Evolutionary conservation across 92 coral and sea anemone species (phyloP), one percentile per base, ranked within the genome.

Genomic region (Hydrozoanthus gracilis): DNA sequence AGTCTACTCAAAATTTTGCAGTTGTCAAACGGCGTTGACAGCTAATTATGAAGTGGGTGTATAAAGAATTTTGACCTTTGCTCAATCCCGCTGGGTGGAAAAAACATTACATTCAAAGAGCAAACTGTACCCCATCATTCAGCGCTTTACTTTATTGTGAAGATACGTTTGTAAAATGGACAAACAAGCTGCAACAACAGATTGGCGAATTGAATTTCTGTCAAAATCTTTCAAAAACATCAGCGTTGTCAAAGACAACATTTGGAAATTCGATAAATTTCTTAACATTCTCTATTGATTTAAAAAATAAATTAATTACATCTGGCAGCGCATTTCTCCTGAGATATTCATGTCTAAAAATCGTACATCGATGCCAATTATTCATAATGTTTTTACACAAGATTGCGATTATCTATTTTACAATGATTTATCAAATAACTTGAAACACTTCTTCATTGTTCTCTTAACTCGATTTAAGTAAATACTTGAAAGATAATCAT

Each of bases 171-270:
- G 85, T 15, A 50, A 18, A 80, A 80, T 80, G 61, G 17, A 35
- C 73, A 80, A 49, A 67, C 82, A 80, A 80, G 85, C 85, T 80
- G 85, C 69, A 80, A 80, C 11, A 80, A 80, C 85, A 80, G 72
- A 80, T 80, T 80, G 85, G 56, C 73, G 85, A 80, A 46, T 80
- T 2, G 85, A 66, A 62, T 80, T 80, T 18, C 15, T 39, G 82
- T 76, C 82, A 76, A 15, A 76, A 35, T 48, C 48, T 66, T 66
- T 44, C 44, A 62, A 80, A 47, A 80, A 64, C 48, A 49, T 65
- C 47, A 80, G 51, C 55, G 48, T 80, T 80, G 85, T 80, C 75
- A 80, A 80, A 49, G 11, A 80, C 20, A 66, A 64, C 74, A 80
- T 80, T 80, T 64, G 46, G 85, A 80, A 65, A 80, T 62, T 80